These are phyloP conservation scores for Smutsia gigantea DNA, from an alignment of 2,797 vertebrate genomes.

Conservation along the genomic window DNA sequence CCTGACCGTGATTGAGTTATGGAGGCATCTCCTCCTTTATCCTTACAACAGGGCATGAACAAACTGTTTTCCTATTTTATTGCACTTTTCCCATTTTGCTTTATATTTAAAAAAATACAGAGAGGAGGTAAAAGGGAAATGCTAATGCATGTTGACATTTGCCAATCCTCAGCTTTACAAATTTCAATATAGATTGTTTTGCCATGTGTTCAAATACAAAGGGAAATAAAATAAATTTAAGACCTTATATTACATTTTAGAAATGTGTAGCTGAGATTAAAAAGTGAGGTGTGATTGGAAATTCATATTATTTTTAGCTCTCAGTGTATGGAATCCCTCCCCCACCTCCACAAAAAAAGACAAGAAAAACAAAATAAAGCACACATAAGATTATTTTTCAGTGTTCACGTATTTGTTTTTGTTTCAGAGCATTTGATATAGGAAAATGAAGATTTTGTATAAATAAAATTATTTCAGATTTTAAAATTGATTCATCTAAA, in stretches of 20 bases:
- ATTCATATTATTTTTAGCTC: neutral
- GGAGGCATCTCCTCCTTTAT: neutral
- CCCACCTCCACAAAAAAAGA: neutral
- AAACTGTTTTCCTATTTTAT: neutral
- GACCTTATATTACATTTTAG: neutral
- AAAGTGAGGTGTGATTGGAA: neutral
- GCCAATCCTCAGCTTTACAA: neutral
- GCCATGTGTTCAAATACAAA: neutral
- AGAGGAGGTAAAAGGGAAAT: neutral
- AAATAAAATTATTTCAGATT: neutral
- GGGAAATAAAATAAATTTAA: neutral
- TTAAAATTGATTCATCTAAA: neutral
- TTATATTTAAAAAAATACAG: neutral
- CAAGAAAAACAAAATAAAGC: neutral
- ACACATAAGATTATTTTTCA: neutral
- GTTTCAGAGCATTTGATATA: neutral
- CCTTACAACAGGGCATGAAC: neutral
- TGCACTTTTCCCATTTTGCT: neutral
- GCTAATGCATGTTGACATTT: neutral
- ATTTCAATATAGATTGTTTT: neutral
- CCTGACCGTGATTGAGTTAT: neutral
- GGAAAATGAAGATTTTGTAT: neutral
- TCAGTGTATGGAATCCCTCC: neutral
- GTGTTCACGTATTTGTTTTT: neutral
- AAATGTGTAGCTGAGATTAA: neutral